These are phyloP conservation scores for Apostichopus californicus DNA, from an alignment of 35 echinoderm and acorn worm genomes.

Conservation along the genomic window DNA sequence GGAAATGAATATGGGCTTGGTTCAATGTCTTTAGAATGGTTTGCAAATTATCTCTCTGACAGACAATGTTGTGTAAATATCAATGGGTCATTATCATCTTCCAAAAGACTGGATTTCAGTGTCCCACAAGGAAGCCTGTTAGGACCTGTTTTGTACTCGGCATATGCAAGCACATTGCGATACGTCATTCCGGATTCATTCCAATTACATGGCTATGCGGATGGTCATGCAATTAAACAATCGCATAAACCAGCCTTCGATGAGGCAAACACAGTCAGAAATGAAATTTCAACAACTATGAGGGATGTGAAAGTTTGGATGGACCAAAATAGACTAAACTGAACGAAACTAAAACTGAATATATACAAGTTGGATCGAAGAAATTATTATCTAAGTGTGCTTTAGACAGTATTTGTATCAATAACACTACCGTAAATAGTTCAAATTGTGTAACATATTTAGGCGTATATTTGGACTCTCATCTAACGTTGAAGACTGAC, in stretches of 20 bases:
- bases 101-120: not conserved
- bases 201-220: constrained; percentile 7
- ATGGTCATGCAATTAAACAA: constrained; percentile 13
- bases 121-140: not conserved
- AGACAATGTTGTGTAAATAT: not conserved
- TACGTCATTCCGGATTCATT: not conserved
- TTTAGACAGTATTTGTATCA: not conserved
- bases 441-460: not conserved
- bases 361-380: not conserved
- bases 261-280: not conserved
- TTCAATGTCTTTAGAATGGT: not conserved
- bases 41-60: not conserved
- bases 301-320: not conserved
- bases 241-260: not conserved
- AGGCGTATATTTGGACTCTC: not conserved
- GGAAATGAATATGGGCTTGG: constrained; percentile 3
- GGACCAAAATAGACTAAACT: not conserved
- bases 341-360: not conserved
- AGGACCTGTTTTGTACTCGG: not conserved
- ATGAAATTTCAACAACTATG: not conserved
- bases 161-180: not conserved
- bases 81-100: not conserved
- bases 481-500: not conserved
- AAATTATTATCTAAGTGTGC: not conserved
- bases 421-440: not conserved